Percentiles rank a stretch among this genome's conserved stretches.
Evolutionary conservation across 2,888 invertebrate species (phyloP).

Genomic region (Chloromyia formosa): DNA sequence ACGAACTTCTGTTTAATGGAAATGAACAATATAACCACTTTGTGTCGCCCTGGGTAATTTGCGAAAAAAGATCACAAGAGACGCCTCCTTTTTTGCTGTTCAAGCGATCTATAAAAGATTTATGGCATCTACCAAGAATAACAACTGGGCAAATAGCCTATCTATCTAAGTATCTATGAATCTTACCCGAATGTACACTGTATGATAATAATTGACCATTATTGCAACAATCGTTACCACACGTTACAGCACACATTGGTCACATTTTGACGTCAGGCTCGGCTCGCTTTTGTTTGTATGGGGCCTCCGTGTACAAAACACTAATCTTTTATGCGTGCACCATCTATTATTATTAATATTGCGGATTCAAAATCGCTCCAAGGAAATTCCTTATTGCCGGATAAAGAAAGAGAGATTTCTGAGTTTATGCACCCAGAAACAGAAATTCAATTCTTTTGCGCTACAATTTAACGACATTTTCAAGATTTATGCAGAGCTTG

Average conservation of each 20-base stretch:
- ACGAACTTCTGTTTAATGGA: not conserved
- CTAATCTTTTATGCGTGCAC: constrained; percentile 33
- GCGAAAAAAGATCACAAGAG: constrained; percentile 11
- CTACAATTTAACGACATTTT: constrained; percentile 22
- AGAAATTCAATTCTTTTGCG: constrained; percentile 6
- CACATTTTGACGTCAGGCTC: too few species aligned
- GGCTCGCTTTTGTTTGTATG: not conserved
- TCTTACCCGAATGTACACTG: not conserved
- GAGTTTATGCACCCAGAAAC: not conserved
- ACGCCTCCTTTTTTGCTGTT: constrained; percentile 14
- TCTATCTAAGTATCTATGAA: not conserved
- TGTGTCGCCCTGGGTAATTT: constrained; percentile 11
- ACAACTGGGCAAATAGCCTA: not conserved
- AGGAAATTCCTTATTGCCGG: constrained; percentile 20
- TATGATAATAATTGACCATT: constrained; percentile 27
- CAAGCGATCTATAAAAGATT: constrained; percentile 8
- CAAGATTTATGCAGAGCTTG: constrained; percentile 7
- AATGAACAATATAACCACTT: not conserved
- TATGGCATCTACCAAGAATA: not conserved
- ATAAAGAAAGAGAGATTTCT: too few species aligned
- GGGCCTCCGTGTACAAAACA: not conserved
- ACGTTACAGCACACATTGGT: not conserved
- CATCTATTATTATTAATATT: constrained; percentile 39
- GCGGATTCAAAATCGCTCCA: constrained; percentile 24
- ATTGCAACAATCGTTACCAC: constrained; percentile 14